These are phyloP conservation scores for Dufourea novaeangliae DNA, from an alignment of 1,140 invertebrate species.

Conservation along the genomic window DNA sequence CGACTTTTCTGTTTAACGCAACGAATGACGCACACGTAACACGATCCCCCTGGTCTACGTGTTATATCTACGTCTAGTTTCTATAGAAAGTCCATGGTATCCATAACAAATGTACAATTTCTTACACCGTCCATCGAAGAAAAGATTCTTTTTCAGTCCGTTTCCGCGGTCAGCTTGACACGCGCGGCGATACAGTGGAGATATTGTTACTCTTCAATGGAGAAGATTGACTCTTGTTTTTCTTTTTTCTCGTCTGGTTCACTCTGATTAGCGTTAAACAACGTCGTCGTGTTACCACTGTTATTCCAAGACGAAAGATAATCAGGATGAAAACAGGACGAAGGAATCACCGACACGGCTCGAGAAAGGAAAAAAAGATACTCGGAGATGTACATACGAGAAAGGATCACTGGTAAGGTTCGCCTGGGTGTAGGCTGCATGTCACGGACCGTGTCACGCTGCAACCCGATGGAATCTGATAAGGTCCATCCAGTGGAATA, in stretches of 20 bases:
- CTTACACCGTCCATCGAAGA: too few relatives aligned
- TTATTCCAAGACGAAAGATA: not conserved
- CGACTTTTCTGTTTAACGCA: not conserved
- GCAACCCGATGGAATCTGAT: constrained; percentile 37
- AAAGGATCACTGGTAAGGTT: not conserved
- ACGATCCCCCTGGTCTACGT: not conserved
- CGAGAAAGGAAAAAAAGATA: not conserved
- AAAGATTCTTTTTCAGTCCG: too few relatives aligned
- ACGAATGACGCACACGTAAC: not conserved
- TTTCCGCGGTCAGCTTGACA: too few relatives aligned
- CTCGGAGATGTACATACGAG: too few relatives aligned
- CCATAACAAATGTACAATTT: too few relatives aligned
- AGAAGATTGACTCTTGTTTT: too few relatives aligned
- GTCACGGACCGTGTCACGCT: constrained; percentile 11
- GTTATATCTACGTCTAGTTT: too few relatives aligned
- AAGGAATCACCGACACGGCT: too few relatives aligned
- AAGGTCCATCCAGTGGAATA: constrained; percentile 14
- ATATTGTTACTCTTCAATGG: too few relatives aligned
- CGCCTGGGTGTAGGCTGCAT: not conserved
- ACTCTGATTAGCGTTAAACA: constrained; percentile 6
- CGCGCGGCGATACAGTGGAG: too few relatives aligned
- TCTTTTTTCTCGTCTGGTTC: not conserved
- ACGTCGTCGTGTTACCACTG: too few relatives aligned
- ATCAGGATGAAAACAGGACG: not conserved
- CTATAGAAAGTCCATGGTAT: too few relatives aligned